A percentile compares a stretch with the other conserved stretches of the same genome.
These are phyloP conservation scores for Carollia perspicillata DNA, from an alignment of 2,113 vertebrate species.

Conservation along the genomic window DNA sequence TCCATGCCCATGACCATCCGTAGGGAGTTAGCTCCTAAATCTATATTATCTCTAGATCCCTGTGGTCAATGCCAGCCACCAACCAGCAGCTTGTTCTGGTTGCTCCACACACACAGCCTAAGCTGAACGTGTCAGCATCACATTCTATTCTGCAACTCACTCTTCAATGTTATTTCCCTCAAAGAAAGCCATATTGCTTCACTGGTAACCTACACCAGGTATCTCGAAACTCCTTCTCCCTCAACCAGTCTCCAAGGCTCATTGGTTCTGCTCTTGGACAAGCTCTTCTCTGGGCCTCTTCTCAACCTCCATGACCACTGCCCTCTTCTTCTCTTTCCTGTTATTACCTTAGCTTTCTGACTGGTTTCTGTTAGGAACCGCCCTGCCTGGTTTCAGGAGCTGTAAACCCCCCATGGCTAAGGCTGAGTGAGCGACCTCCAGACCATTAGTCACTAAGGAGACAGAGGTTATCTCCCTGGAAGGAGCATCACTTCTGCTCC, in stretches of 20 bases:
- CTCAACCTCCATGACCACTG: not conserved
- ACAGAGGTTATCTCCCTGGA: too few species aligned
- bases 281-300: not conserved
- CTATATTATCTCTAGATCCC: not conserved
- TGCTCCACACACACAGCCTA: not conserved
- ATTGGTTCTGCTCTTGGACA: not conserved
- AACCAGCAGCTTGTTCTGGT: not conserved
- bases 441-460: too few species aligned
- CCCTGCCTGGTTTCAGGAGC: too few species aligned
- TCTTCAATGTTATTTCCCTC: not conserved
- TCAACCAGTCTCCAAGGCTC: not conserved
- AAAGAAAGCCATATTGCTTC: not conserved
- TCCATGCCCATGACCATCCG: not conserved
- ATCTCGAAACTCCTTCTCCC: not conserved
- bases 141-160: too few species aligned
- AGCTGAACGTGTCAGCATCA: not conserved
- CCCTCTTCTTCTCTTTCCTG: not conserved
- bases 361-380: too few species aligned
- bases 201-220: not conserved
- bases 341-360: not conserved
- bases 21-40: not conserved
- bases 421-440: too few species aligned
- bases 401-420: too few species aligned
- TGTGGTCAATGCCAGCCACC: rapidly evolving
- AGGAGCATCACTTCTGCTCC: too few species aligned